A percentile compares a stretch with the other conserved stretches of the same genome.
Conservation (phyloP, 2,888 invertebrate genomes). For the Mythimna albipuncta region DNA sequence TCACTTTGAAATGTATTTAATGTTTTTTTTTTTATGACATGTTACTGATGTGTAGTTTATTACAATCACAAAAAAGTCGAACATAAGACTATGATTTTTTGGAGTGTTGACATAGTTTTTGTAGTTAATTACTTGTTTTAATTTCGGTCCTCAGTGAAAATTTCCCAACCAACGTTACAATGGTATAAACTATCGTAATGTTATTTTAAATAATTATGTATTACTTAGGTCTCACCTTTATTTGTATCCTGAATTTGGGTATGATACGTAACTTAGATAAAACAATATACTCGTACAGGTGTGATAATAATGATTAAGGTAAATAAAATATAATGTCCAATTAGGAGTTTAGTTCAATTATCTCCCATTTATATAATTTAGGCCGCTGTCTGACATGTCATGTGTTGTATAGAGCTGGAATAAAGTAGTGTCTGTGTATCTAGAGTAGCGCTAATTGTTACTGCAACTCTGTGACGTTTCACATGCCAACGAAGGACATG, state of each 20-base stretch:
- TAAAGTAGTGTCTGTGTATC: constrained; percentile 48
- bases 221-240: neutral
- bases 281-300: neutral
- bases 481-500: constrained; percentile 59
- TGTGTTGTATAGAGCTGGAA: constrained; percentile 25
- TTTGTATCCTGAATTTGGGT: neutral
- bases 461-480: constrained; percentile 72
- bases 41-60: no score
- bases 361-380: constrained; percentile 14
- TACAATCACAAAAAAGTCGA: no score
- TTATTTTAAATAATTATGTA: no score
- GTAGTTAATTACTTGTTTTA: neutral
- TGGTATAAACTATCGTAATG: no score
- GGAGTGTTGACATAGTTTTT: neutral
- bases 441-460: constrained; percentile 72
- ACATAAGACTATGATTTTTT: neutral
- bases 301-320: neutral
- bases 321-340: constrained; percentile 36
- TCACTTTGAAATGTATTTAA: no score
- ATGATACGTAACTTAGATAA: constrained; percentile 4
- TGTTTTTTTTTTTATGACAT: no score
- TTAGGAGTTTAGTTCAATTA: constrained; percentile 37
- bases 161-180: no score
- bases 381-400: neutral
- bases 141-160: no score